Conservation (phyloP, 2,888 invertebrate genomes). For the Quadroppia sp. region DNA sequence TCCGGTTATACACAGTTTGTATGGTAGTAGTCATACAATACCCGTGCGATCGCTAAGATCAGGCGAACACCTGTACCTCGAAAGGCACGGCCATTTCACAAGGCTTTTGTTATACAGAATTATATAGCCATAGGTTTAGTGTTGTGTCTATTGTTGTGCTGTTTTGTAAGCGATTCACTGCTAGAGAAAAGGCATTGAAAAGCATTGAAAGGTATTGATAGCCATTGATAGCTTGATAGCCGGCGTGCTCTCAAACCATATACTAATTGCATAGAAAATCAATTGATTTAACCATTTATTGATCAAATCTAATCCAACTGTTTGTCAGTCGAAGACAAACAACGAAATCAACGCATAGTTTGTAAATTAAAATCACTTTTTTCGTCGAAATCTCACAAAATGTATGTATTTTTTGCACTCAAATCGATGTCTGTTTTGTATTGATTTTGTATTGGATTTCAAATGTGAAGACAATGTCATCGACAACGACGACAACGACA, state of each 20-base stretch:
- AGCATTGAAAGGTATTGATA: neutral
- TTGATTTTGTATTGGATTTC: too few species aligned
- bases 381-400: neutral
- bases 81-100: constrained; percentile 25
- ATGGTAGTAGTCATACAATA: too few species aligned
- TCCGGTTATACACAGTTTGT: neutral
- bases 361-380: neutral
- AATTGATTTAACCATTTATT: neutral
- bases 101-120: neutral
- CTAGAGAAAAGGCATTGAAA: too few species aligned
- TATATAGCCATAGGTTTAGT: constrained; percentile 12
- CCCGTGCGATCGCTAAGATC: too few species aligned
- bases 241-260: constrained; percentile 13
- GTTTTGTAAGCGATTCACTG: neutral
- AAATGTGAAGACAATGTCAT: constrained; percentile 24
- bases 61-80: constrained; percentile 2
- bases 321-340: neutral
- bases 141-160: neutral
- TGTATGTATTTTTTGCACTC: neutral
- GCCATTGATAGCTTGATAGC: neutral
- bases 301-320: neutral
- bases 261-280: neutral
- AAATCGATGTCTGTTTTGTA: too few species aligned
- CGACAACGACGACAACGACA: constrained; percentile 17
- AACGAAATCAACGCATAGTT: neutral